These are phyloP conservation scores for Zaprionus davidi DNA, from an alignment of 1,140 invertebrate genomes.

Conservation along the genomic window DNA sequence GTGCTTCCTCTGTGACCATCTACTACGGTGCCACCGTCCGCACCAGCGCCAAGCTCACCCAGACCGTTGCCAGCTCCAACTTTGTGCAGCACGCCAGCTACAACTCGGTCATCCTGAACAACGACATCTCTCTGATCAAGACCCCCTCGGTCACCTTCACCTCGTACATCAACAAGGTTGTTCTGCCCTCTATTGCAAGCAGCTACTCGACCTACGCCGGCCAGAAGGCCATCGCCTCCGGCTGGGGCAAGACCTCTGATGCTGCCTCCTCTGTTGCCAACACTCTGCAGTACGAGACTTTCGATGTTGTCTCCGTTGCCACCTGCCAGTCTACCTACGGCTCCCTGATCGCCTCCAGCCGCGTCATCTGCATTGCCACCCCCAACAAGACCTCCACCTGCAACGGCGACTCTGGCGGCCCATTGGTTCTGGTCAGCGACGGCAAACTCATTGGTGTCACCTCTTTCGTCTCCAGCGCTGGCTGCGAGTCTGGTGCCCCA, in stretches of 20 bases:
- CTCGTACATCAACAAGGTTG: slow-evolving; percentile 39
- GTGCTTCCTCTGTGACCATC: slow-evolving; percentile 57
- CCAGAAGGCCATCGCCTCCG: slow-evolving; percentile 59
- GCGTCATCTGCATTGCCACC: slow-evolving; percentile 61
- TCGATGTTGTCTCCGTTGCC: slow-evolving; percentile 23
- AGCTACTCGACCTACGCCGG: slow-evolving; percentile 63
- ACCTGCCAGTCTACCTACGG: slow-evolving; percentile 48
- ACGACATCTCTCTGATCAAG: slow-evolving; percentile 70
- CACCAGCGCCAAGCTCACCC: slow-evolving; percentile 39
- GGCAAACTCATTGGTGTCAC: slow-evolving; percentile 84
- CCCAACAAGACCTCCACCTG: slow-evolving; percentile 70
- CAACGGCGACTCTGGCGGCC: slow-evolving; percentile 86
- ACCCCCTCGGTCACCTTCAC: slow-evolving; percentile 30
- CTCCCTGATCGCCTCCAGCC: slow-evolving; percentile 9
- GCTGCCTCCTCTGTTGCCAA: slow-evolving; percentile 39
- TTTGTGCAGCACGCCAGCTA: slow-evolving; percentile 62
- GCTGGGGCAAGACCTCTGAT: slow-evolving; percentile 66
- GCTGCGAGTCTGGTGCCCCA: slow-evolving; percentile 83
- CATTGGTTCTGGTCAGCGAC: slow-evolving; percentile 83
- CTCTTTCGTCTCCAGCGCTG: slow-evolving; percentile 73
- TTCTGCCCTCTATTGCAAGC: slow-evolving; percentile 40
- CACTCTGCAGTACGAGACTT: slow-evolving; percentile 39
- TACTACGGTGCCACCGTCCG: slow-evolving; percentile 61
- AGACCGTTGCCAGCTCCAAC: slow-evolving; percentile 47
- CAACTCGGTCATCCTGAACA: slow-evolving; percentile 47